Base-by-base conservation (phyloP, 2,797 vertebrate genomes). In the Clarias fuscus region DNA sequence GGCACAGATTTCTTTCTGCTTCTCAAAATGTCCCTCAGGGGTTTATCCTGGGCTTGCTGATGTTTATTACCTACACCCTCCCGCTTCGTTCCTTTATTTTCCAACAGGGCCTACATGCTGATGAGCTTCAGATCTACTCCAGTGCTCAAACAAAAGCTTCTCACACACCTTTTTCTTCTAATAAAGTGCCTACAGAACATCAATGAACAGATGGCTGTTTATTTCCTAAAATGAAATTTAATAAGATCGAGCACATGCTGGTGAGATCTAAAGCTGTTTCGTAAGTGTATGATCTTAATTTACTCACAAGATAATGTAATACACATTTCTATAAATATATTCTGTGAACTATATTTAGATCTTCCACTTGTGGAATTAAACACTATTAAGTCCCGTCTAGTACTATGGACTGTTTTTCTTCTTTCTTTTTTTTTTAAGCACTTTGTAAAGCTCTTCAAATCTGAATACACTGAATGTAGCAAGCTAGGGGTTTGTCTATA, bases 11-110 rank as follows among this genome's bases (percentile, higher is more conserved):
- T 24, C 10, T 24, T 14, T n/a, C 40, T 24, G 11, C 53, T 53
- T 73, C 40, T n/a, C 72, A 75, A 75, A 48, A 14, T 75, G 72
- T 75, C 72, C 72, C 72, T 53, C 72, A 75, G 43, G 72, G 72
- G 7, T 75, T 48, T 27, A 5, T 53, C 72, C 72, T 53, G 24
- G 40, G 72, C 13, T 48, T 5, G 2, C 43, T 27, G 24, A 53
- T 75, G 43, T 27, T 75, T 75, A 27, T 53, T n/a, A 27, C 17
- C 14, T 27, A 1, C 43, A 53, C 43, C 7, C 1, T 75, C 43
- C 43, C 11, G 5, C 43, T 75, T 14, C 14, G 20, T 24, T 71
- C 33, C 17, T 11, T 40, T 4, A 48, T 43, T 75, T 53, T 14
- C 72, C 14, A 75, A 4, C 24, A 48, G 48, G 72, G 1, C 43